These are phyloP conservation scores for Thaumetopoea pityocampa DNA, from an alignment of 1,140 invertebrate genomes.

Conservation along the genomic window DNA sequence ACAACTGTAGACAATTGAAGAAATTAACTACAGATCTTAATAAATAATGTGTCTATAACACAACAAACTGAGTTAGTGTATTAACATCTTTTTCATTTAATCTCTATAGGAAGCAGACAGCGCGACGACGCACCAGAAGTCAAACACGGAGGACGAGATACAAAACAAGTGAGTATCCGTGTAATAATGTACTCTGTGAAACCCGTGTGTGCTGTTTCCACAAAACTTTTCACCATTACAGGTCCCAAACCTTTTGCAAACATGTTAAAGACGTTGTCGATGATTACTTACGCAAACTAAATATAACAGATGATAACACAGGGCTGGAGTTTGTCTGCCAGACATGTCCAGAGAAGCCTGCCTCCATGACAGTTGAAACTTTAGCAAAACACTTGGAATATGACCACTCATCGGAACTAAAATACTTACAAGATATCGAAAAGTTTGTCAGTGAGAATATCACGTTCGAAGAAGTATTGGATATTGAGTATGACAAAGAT, in stretches of 20 bases:
- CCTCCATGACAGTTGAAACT: conserved; percentile 16
- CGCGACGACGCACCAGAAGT: not conserved
- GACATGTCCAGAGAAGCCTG: conserved; percentile 27
- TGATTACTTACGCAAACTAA: conserved; percentile 31
- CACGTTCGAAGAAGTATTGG: conserved; percentile 44
- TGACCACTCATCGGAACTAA: conserved; percentile 22
- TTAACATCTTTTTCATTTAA: not conserved
- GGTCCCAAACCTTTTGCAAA: conserved; percentile 27
- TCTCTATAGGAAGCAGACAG: conserved; percentile 1
- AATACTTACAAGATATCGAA: conserved; percentile 16
- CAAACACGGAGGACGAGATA: conserved; percentile 2
- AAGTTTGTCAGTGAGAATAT: conserved; percentile 45
- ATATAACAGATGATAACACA: conserved; percentile 27
- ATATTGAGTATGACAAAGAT: conserved; percentile 25
- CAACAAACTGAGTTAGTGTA: no score
- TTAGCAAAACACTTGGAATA: conserved; percentile 35
- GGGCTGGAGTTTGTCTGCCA: conserved; percentile 50
- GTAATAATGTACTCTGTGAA: no score
- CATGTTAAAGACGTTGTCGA: conserved; percentile 34
- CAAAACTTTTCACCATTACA: conserved; percentile 27
- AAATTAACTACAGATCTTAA: no score
- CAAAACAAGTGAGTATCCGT: conserved; percentile 8
- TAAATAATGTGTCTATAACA: no score
- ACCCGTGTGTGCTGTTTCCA: not conserved
- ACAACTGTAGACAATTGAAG: no score